Conservation (phyloP, 2,797 vertebrate species). For the Esox masquinongy region DNA sequence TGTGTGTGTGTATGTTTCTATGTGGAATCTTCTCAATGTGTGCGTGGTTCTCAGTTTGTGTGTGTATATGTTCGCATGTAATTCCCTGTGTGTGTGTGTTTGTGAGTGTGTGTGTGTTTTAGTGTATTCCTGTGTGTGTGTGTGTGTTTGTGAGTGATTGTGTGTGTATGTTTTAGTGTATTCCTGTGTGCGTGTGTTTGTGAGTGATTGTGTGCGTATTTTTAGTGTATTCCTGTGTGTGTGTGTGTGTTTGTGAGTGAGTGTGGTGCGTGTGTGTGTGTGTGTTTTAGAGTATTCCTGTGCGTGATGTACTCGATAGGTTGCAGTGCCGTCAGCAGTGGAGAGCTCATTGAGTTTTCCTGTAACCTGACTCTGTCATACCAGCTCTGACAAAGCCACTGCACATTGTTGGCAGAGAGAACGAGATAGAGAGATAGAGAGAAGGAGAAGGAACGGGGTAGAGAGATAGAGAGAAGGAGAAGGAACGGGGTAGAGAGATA, state of each 20-base stretch:
- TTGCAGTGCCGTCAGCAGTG: not conserved
- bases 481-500: too few species aligned
- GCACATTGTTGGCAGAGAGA: constrained; percentile 31
- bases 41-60: not conserved
- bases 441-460: too few species aligned
- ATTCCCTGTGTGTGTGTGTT: not conserved
- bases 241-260: not conserved
- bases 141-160: not conserved
- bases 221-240: not conserved
- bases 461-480: too few species aligned
- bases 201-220: not conserved
- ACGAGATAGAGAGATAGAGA: not conserved
- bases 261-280: not conserved
- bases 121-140: not conserved
- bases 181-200: not conserved
- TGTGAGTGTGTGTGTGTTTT: not conserved
- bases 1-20: constrained; percentile 7
- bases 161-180: too few species aligned
- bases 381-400: constrained; percentile 41
- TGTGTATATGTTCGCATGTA: not conserved
- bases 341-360: constrained; percentile 12
- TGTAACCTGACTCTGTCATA: constrained; percentile 53
- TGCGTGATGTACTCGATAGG: not conserved
- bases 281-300: too few species aligned
- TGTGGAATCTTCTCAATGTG: not conserved